A percentile compares a stretch with the other conserved stretches of the same genome.
Conservation (phyloP, 2,888 invertebrate species). For the Zaprionus obscuricornis region DNA sequence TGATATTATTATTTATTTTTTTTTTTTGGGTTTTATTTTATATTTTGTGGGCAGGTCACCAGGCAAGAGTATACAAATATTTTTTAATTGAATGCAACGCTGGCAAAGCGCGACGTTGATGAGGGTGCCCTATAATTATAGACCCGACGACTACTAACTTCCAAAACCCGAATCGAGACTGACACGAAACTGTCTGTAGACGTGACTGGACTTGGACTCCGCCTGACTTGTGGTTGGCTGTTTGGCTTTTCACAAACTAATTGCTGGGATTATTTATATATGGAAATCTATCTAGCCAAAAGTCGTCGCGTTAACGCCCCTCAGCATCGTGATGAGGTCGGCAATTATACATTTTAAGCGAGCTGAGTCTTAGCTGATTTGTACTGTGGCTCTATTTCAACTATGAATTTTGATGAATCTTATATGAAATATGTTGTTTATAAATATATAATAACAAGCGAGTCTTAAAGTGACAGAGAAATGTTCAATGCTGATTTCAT, state of each 20-base stretch:
- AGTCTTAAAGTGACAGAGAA: no score
- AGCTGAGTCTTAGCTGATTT: no score
- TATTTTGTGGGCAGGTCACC: slow-evolving; percentile 41
- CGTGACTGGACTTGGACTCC: slow-evolving; percentile 1
- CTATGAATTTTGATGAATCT: no score
- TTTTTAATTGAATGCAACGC: slow-evolving; percentile 61
- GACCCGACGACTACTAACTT: slow-evolving; percentile 28
- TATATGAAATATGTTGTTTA: no score
- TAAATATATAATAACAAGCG: no score
- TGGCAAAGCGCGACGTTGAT: slow-evolving; percentile 51
- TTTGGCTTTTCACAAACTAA: slow-evolving; percentile 55
- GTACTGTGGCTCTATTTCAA: no score
- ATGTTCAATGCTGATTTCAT: no score
- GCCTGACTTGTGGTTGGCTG: slow-evolving; percentile 47
- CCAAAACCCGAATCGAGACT: slow-evolving; percentile 25
- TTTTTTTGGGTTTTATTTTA: slow-evolving; percentile 16
- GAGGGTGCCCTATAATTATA: slow-evolving; percentile 68
- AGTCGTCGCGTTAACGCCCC: slow-evolving; percentile 55
- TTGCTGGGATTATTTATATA: slow-evolving; percentile 63
- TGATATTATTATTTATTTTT: no score
- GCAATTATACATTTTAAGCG: no score
- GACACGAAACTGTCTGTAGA: slow-evolving; percentile 37
- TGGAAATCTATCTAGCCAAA: slow-evolving; percentile 64
- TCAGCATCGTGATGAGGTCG: slow-evolving; percentile 26
- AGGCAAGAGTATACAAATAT: slow-evolving; percentile 42